Evolutionary conservation across 2,113 vertebrate genomes (phyloP).

Genomic region (Pituophis catenifer): DNA sequence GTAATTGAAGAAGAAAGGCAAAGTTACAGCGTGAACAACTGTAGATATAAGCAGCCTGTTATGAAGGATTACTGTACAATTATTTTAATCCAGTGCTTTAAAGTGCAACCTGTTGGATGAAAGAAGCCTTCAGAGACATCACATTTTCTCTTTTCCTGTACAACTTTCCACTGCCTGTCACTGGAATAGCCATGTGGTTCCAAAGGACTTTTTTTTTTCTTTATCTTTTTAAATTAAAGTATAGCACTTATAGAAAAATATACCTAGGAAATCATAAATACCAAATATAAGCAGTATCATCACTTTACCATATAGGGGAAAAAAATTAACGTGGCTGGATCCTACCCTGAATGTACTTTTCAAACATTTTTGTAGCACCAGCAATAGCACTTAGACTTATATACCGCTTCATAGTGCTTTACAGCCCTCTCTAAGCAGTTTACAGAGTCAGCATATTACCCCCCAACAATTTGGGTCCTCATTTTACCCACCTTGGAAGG

Average conservation of each 20-base stretch:
- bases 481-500: too few relatives aligned
- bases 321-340: background rate
- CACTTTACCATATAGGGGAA: background rate
- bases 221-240: background rate
- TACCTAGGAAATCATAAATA: background rate
- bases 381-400: too few relatives aligned
- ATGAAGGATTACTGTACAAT: slow-evolving; percentile 2
- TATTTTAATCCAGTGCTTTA: slow-evolving; percentile 19
- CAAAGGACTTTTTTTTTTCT: background rate
- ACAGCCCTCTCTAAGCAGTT: too few relatives aligned
- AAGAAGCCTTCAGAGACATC: background rate
- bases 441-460: too few relatives aligned
- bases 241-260: background rate
- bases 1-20: background rate
- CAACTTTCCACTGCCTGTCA: background rate
- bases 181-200: background rate
- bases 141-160: background rate
- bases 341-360: background rate
- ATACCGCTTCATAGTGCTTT: too few relatives aligned
- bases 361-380: background rate
- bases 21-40: background rate
- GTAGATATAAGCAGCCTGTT: background rate
- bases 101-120: background rate
- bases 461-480: too few relatives aligned
- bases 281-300: background rate